Evolutionary conservation across 2,888 invertebrate genomes (phyloP).

Genomic region (Epinotia bilunana): DNA sequence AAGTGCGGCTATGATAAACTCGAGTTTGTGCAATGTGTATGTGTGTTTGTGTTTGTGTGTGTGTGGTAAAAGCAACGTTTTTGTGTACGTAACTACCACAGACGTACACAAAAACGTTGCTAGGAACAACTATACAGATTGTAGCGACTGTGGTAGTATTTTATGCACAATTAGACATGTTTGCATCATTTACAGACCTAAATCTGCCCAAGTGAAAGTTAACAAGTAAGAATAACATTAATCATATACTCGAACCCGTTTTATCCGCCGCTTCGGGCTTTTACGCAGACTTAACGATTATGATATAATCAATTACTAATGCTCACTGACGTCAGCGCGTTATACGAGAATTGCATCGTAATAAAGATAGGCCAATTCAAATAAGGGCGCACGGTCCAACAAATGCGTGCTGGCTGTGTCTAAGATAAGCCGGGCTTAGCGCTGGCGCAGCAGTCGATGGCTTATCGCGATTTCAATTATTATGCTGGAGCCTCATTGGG

Average conservation of each 20-base stretch:
- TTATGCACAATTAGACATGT: no score
- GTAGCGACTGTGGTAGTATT: no score
- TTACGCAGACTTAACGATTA: conserved; percentile 22
- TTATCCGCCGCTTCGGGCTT: not conserved
- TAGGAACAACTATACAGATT: no score
- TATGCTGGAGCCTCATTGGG: conserved; percentile 77
- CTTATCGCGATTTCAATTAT: conserved; percentile 84
- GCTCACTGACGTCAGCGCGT: conserved; percentile 45
- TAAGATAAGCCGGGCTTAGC: conserved; percentile 79
- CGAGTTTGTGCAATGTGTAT: conserved; percentile 18
- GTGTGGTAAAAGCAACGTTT: conserved; percentile 17
- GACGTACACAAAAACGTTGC: no score
- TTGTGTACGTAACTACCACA: not conserved
- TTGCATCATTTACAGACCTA: no score
- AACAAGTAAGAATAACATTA: not conserved
- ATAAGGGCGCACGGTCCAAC: conserved; percentile 71
- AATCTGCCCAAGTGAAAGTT: no score
- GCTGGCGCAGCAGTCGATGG: conserved; percentile 77
- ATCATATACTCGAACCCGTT: not conserved
- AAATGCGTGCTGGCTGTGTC: conserved; percentile 73
- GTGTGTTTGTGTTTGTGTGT: no score
- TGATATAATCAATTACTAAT: conserved; percentile 42
- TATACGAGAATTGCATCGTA: conserved; percentile 65
- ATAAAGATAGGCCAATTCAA: conserved; percentile 73
- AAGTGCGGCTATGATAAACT: conserved; percentile 34